Evolutionary conservation across 2,888 invertebrate genomes (phyloP).

Genomic region (Diogma glabrata): DNA sequence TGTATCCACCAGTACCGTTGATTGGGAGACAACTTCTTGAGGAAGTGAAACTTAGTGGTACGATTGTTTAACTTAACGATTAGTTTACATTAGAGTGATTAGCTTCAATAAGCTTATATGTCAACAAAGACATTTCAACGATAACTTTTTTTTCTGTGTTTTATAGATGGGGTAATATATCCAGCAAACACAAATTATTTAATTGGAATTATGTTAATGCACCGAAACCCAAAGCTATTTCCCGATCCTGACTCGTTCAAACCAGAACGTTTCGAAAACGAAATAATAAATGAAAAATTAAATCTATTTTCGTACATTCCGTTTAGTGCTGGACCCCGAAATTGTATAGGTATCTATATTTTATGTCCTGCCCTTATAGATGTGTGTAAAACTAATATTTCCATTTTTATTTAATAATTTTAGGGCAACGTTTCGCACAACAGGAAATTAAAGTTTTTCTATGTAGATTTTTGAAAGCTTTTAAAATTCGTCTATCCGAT

Average conservation of each 20-base stretch:
- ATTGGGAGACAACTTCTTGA: slow-evolving; percentile 29
- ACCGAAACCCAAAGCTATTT: slow-evolving; percentile 27
- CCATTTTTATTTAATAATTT: slow-evolving; percentile 1
- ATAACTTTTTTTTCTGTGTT: too few relatives aligned
- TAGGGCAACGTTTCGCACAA: slow-evolving; percentile 33
- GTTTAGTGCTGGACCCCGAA: slow-evolving; percentile 35
- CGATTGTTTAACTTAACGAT: too few relatives aligned
- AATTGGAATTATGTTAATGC: slow-evolving; percentile 28
- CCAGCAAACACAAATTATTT: slow-evolving; percentile 31
- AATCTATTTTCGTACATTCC: slow-evolving; percentile 35
- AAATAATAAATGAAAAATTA: slow-evolving; percentile 27
- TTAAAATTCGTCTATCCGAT: slow-evolving; percentile 26
- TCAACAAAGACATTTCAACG: too few relatives aligned
- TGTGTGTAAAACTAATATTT: neutral
- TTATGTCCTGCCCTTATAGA: too few relatives aligned
- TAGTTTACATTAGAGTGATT: too few relatives aligned
- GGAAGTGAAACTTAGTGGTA: slow-evolving; percentile 32
- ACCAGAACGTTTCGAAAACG: slow-evolving; percentile 33
- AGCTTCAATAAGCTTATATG: too few relatives aligned
- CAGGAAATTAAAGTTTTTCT: slow-evolving; percentile 33
- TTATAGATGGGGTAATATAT: slow-evolving; percentile 31
- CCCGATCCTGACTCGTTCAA: slow-evolving; percentile 28
- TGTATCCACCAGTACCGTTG: slow-evolving; percentile 34
- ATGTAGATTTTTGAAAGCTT: slow-evolving; percentile 30
- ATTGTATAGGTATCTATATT: slow-evolving; percentile 27